Base-by-base conservation (phyloP, 1,140 invertebrate genomes). In the Tetramorium simillimum region DNA sequence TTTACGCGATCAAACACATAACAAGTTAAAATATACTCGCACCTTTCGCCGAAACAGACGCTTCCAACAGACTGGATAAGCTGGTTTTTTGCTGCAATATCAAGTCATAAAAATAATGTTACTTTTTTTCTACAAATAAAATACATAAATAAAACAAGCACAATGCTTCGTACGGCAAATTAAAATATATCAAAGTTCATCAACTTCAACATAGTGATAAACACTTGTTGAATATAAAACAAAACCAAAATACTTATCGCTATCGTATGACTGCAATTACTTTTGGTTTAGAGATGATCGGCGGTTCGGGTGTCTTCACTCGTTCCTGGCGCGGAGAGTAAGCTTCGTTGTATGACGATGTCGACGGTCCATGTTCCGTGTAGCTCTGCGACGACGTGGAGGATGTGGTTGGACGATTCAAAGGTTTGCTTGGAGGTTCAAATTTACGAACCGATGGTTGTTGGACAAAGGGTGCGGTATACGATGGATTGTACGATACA, bases 21-120 rank as follows among this genome's bases (percentile, higher is more conserved):
- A 14, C 37, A 72, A 72, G n/a, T 62, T 75, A 87, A 82, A 84
- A 70, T 86, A 87, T 86, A 88, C 75, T 87, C 94, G 89, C 92
- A 95, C 95, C 95, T 95, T 95, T 95, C 12, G 92, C 93, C 51
- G 94, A 95, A 60, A 95, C 95, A 65, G 95, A 95, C 58, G 95
- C 95, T 93, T 95, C 95, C 89, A 95, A 88, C 28, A 95, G 93
- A 89, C 95, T 95, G 92, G 95, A 95, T 86, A 95, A 95, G 85
- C 95, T 95, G 80, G 95, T 95, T 88, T 95, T 95, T 94, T 87
- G 93, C 95, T 95, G 93, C 62, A 95, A 93, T 86, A 84, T 89
- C 16, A 91, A 92, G 63, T 65, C n/a, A 88, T 72, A 87, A 85
- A 49, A 56, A 10, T 51, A 10, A 72, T 28, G 72, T 88, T 90